Base-by-base conservation (phyloP, 1,140 invertebrate genomes). In the Camponotus pennsylvanicus region DNA sequence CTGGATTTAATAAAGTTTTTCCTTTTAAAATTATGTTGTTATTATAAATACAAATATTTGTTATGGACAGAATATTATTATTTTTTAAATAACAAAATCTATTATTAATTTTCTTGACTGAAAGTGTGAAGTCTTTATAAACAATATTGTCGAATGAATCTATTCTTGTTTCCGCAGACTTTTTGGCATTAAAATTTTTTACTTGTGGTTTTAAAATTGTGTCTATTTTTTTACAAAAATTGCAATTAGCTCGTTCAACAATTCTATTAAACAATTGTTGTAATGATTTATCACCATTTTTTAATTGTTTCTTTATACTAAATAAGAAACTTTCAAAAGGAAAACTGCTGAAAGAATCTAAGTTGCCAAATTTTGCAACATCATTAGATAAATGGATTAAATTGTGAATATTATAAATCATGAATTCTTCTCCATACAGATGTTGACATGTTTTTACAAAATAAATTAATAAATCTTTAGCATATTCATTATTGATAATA, bases 371-470 rank as follows among this genome's bases (percentile, higher is more conserved):
- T 66, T 66, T 66, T 66, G 34, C 18, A 34, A 66, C 63, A 66
- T 66, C 63, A 40, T 66, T 66, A n/a, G 63, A 40, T 66, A 66
- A 66, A 66, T 66, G 63, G 18, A 40, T 66, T 40, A 66, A 66
- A 5, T 34, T 37, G 34, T 66, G 63, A 66, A 66, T 9, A n/a
- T 66, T 66, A 66, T 37, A 66, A 66, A 40, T 40, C 18, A 66
- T 66, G 0, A 27, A 27, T 27, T 27, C 27, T 27, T 27, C 27
- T 27, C 27, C 27, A 27, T 27, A 27, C 1, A 27, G 27, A 27
- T 27, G 27, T 27, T 27, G 27, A 27, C 27, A 27, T 27, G 27
- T 27, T 27, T 27, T 27, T 27, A 27, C 27, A 27, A 27, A 27
- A 27, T 27, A 27, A 27, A 27, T 27, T 27, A 27, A 27, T 27